A percentile compares a stretch with the other conserved stretches of the same genome.
Evolutionary conservation across 2,797 vertebrate species (phyloP).

Genomic region (Acrocephalus scirpaceus): DNA sequence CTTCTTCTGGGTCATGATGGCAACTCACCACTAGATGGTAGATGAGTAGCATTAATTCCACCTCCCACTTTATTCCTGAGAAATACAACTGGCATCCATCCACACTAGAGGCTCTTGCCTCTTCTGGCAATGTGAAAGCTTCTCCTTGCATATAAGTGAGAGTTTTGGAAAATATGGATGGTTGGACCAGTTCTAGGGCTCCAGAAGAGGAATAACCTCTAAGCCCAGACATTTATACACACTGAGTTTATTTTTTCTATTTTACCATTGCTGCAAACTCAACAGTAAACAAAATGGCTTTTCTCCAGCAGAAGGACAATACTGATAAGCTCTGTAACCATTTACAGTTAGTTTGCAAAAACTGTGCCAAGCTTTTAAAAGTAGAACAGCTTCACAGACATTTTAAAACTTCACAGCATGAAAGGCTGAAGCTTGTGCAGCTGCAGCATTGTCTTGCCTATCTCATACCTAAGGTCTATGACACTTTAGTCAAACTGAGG

Average conservation of each 20-base stretch:
- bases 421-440: background rate
- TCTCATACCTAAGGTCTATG: background rate
- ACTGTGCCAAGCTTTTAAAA: background rate
- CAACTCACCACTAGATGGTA: conserved; percentile 75
- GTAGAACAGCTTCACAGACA: background rate
- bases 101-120: background rate
- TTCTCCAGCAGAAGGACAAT: background rate
- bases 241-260: background rate
- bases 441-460: background rate
- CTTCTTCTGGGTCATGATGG: background rate
- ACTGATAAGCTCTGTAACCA: background rate
- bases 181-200: background rate
- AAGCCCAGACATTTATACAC: background rate
- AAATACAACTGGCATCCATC: background rate
- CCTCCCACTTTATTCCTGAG: background rate
- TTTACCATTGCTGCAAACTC: background rate
- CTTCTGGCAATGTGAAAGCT: background rate
- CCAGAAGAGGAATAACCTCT: background rate
- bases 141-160: background rate
- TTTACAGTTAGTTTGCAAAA: background rate
- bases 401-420: background rate
- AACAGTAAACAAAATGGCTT: background rate
- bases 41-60: conserved; percentile 15
- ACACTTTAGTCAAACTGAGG: background rate
- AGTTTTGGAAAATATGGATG: background rate